Evolutionary conservation across 1,140 invertebrate genomes (phyloP).

Genomic region (Drosophila micromelanica): DNA sequence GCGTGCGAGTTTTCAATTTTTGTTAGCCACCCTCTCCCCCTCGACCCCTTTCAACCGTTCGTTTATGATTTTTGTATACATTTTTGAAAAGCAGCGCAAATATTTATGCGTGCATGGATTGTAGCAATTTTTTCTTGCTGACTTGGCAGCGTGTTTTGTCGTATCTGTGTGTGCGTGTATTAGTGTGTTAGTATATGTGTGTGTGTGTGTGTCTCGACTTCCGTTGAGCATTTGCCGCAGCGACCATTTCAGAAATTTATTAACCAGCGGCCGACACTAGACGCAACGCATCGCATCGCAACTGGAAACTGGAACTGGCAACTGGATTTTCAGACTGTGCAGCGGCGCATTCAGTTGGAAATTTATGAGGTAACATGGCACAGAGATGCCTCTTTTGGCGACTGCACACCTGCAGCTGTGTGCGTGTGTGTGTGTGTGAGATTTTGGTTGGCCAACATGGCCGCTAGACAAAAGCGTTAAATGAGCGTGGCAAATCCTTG

Average conservation of each 20-base stretch:
- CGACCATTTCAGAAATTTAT: constrained; percentile 75
- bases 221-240: constrained; percentile 66
- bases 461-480: constrained; percentile 76
- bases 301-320: constrained; percentile 51
- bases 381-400: constrained; percentile 41
- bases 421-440: constrained; percentile 16
- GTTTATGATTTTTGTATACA: constrained; percentile 40
- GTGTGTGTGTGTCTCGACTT: constrained; percentile 49
- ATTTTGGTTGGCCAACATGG: constrained; percentile 73
- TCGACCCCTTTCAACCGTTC: not conserved
- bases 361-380: constrained; percentile 71
- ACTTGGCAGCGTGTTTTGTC: constrained; percentile 5
- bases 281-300: constrained; percentile 16
- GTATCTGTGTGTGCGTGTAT: constrained; percentile 12
- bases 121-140: constrained; percentile 10
- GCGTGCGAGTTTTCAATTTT: constrained; percentile 50
- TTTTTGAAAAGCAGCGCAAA: constrained; percentile 65
- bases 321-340: constrained; percentile 72
- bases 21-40: constrained; percentile 24
- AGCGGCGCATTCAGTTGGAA: constrained; percentile 75
- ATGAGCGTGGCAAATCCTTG: constrained; percentile 79
- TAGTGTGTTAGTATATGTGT: constrained; percentile 33
- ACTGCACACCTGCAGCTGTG: constrained; percentile 54
- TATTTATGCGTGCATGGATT: constrained; percentile 69
- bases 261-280: constrained; percentile 52